A percentile compares a stretch with the other conserved stretches of the same genome.
Evolutionary conservation across 1,140 invertebrate genomes (phyloP).

Genomic region (Bombus affinis): DNA sequence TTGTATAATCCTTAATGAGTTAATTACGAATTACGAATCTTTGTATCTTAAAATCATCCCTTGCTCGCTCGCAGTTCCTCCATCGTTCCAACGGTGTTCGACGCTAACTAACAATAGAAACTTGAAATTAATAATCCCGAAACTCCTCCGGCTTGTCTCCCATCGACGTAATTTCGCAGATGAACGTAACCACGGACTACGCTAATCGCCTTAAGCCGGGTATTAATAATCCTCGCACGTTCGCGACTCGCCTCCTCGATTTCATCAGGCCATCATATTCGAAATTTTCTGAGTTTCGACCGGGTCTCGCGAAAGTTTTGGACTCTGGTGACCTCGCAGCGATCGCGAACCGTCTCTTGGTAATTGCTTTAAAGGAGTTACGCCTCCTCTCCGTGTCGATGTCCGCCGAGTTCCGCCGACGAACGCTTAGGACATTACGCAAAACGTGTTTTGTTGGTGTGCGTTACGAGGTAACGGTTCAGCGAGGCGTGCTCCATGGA

Average conservation of each 20-base stretch:
- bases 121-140: slow-evolving; percentile 34
- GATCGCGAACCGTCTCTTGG: background rate
- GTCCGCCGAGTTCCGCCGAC: background rate
- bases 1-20: background rate
- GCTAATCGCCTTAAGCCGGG: slow-evolving; percentile 24
- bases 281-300: background rate
- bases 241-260: background rate
- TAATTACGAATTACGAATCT: background rate
- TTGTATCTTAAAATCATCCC: background rate
- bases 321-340: background rate
- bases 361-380: slow-evolving; percentile 46
- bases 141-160: background rate
- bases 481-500: slow-evolving; percentile 53
- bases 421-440: slow-evolving; percentile 56
- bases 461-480: slow-evolving; percentile 63
- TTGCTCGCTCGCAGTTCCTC: background rate
- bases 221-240: slow-evolving; percentile 30
- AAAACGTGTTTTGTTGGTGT: slow-evolving; percentile 55
- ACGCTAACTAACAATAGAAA: slow-evolving; percentile 5
- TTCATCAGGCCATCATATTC: background rate
- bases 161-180: slow-evolving; percentile 20
- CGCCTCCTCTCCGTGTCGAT: background rate
- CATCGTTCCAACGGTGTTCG: background rate
- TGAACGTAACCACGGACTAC: slow-evolving; percentile 7
- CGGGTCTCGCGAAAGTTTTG: background rate